A percentile compares a stretch with the other conserved stretches of the same genome.
phyloP scores from a whole-genome alignment of 2,888 invertebrate genomes.

The Pyrocoelia pectoralis region DNA sequence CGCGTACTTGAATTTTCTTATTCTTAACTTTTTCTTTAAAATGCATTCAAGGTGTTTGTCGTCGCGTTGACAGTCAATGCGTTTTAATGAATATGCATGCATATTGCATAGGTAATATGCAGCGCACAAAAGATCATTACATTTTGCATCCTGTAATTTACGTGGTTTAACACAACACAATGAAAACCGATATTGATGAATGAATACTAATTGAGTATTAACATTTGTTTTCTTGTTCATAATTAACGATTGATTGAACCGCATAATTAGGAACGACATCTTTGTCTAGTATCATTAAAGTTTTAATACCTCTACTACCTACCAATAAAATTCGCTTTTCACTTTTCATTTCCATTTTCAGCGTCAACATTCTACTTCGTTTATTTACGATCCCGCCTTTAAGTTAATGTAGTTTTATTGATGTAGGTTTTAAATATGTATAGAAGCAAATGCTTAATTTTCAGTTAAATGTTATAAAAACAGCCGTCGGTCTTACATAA shows the following conservation, averaged over 20 bases:
- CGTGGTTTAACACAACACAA: not conserved
- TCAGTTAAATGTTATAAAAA: too few relatives aligned
- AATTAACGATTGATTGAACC: not conserved
- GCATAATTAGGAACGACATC: too few relatives aligned
- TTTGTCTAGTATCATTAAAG: too few relatives aligned
- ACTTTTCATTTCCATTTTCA: not conserved
- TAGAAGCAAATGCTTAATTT: too few relatives aligned
- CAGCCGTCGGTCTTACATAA: too few relatives aligned
- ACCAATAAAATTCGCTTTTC: not conserved
- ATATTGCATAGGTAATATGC: not conserved
- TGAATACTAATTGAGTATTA: slow-evolving; percentile 1
- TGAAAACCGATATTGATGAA: not conserved
- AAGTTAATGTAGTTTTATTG: not conserved
- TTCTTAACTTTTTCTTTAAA: not conserved
- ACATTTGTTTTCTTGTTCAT: not conserved
- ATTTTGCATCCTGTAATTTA: not conserved
- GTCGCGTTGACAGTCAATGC: too few relatives aligned
- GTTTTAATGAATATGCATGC: not conserved
- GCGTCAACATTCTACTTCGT: not conserved
- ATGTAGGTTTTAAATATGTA: too few relatives aligned
- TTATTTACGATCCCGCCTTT: not conserved
- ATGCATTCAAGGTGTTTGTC: not conserved
- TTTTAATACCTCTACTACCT: too few relatives aligned
- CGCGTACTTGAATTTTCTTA: too few relatives aligned
- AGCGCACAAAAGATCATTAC: not conserved